These are phyloP conservation scores for Psophia crepitans DNA, from an alignment of 2,113 vertebrate species.

Conservation along the genomic window DNA sequence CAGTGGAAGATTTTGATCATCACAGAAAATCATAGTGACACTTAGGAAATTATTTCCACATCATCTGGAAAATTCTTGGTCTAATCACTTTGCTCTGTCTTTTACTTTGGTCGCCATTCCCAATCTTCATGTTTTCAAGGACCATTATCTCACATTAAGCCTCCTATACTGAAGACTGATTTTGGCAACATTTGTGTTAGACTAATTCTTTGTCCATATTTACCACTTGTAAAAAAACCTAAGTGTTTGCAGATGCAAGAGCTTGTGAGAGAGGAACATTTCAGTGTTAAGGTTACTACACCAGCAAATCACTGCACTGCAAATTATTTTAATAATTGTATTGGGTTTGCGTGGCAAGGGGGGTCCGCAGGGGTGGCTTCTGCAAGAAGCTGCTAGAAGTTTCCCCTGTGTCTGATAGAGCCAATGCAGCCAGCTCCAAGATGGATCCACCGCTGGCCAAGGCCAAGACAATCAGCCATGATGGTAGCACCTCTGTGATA, in stretches of 20 bases:
- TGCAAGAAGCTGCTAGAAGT: no score
- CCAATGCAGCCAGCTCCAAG: no score
- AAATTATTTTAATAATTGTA: no score
- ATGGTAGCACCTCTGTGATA: no score
- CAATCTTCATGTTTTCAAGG: background rate
- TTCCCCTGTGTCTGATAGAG: no score
- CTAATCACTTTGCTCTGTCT: background rate
- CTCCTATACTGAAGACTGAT: background rate
- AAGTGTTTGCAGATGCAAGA: background rate
- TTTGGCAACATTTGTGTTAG: background rate
- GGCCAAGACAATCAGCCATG: no score
- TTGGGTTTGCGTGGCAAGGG: no score
- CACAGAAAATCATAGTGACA: background rate
- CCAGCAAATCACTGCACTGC: no score
- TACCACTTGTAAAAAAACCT: background rate
- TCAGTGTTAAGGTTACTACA: no score
- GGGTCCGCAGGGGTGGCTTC: no score
- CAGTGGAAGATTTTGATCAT: background rate
- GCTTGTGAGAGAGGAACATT: background rate
- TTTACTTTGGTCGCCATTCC: background rate
- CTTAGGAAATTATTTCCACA: background rate
- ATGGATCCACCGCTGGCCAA: no score
- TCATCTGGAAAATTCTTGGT: background rate
- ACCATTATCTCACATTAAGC: background rate
- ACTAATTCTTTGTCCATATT: background rate